Evolutionary conservation across 23 tunicate genomes (phyloP).

Genomic region (Diplosoma virens): DNA sequence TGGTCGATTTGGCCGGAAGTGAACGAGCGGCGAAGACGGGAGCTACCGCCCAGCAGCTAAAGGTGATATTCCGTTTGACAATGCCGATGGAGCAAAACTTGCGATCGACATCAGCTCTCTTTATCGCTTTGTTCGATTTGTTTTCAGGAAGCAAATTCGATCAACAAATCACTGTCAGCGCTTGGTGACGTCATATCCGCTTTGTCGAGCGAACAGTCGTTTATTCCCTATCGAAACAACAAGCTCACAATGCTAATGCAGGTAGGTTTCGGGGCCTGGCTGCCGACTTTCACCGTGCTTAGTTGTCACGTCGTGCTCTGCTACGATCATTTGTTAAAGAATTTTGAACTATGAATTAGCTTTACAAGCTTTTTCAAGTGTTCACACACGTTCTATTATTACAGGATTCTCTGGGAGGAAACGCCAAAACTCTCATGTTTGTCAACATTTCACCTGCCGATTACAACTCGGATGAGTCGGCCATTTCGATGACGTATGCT

Average conservation of each 20-base stretch:
- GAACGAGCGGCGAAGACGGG: constrained; percentile 98
- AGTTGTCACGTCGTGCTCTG: too few species aligned
- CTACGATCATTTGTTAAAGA: too few species aligned
- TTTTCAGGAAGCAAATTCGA: constrained; percentile 93
- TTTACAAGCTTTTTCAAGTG: too few species aligned
- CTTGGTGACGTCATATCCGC: constrained; percentile 99
- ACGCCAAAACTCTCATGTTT: constrained; percentile 99
- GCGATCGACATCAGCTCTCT: too few species aligned
- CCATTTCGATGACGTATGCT: constrained; percentile 88
- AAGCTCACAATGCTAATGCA: constrained; percentile 98
- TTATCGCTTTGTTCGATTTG: too few species aligned
- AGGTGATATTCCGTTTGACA: too few species aligned
- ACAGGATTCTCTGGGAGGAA: constrained; percentile 95
- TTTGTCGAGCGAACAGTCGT: constrained; percentile 79
- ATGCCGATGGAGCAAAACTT: too few species aligned
- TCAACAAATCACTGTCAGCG: constrained; percentile 97
- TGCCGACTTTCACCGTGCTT: too few species aligned
- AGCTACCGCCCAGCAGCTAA: constrained; percentile 87
- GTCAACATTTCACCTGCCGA: constrained; percentile 99
- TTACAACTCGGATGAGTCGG: constrained; percentile 93
- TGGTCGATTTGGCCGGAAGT: constrained; percentile 98
- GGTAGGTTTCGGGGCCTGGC: too few species aligned
- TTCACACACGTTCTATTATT: too few species aligned
- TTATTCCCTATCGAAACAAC: constrained; percentile 97
- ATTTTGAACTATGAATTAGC: too few species aligned